Conservation (phyloP, 2,113 vertebrate species). For the Erinaceus europaeus region DNA sequence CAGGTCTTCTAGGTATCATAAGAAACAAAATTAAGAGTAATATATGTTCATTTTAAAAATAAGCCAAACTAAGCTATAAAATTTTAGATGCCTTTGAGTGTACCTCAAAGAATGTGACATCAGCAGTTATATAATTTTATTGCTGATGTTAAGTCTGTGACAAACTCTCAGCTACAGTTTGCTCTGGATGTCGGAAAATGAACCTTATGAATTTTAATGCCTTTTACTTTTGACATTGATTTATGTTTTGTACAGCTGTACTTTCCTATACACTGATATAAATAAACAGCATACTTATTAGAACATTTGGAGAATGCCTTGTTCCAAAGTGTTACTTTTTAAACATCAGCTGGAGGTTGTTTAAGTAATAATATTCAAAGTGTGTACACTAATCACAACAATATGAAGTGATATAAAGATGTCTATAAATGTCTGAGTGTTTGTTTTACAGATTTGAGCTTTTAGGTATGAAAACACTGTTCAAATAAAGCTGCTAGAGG, state of each 20-base stretch:
- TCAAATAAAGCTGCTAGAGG: conserved; percentile 62
- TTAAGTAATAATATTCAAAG: conserved; percentile 70
- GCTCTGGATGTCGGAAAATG: conserved; percentile 70
- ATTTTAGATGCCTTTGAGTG: conserved; percentile 71
- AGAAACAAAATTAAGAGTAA: conserved; percentile 67
- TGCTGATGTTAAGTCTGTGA: conserved; percentile 73
- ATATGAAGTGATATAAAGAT: conserved; percentile 71
- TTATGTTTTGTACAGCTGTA: conserved; percentile 72
- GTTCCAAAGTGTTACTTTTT: conserved; percentile 71
- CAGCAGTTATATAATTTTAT: conserved; percentile 73
- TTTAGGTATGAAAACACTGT: conserved; percentile 67
- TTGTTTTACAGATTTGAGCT: conserved; percentile 60
- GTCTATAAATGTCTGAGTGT: conserved; percentile 64
- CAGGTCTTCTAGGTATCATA: conserved; percentile 48
- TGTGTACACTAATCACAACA: conserved; percentile 69
- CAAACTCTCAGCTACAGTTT: conserved; percentile 72
- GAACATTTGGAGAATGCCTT: conserved; percentile 69
- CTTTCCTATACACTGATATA: conserved; percentile 77
- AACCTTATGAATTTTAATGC: conserved; percentile 77
- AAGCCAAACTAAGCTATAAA: conserved; percentile 72
- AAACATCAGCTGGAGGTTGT: conserved; percentile 61
- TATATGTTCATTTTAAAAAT: conserved; percentile 72
- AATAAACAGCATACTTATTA: conserved; percentile 74
- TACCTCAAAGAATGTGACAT: conserved; percentile 73
- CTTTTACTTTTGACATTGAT: conserved; percentile 77